Evolutionary conservation across 2,113 vertebrate genomes (phyloP).

Genomic region (Atractosteus spatula): DNA sequence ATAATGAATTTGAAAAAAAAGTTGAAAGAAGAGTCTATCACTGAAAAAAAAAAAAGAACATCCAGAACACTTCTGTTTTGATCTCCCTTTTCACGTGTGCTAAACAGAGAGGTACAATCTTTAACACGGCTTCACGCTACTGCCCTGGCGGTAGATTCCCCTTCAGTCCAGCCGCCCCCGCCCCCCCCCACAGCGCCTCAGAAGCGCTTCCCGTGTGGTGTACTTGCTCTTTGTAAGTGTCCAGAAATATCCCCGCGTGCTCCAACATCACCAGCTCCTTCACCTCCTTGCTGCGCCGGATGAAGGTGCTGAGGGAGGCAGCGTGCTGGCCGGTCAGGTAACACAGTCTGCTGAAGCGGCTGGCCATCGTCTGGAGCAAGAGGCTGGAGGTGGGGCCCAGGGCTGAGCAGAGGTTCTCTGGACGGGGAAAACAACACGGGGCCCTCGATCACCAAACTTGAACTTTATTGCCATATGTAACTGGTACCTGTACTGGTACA

Average conservation of each 20-base stretch:
- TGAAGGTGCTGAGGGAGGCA: conserved; percentile 80
- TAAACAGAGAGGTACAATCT: no score
- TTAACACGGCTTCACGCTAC: no score
- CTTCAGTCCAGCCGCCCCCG: neutral
- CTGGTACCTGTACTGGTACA: no score
- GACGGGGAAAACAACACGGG: conserved; percentile 15
- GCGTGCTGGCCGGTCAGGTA: conserved; percentile 91
- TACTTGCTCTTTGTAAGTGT: conserved; percentile 84
- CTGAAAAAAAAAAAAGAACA: no score
- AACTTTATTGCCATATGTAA: no score
- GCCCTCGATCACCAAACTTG: no score
- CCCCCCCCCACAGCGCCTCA: neutral
- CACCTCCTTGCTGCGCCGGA: conserved; percentile 75
- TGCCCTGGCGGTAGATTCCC: no score
- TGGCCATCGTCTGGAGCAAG: conserved; percentile 79
- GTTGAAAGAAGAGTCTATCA: no score
- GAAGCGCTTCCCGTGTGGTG: conserved; percentile 24
- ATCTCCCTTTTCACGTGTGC: no score
- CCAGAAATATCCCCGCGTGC: conserved; percentile 80
- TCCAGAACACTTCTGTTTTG: no score
- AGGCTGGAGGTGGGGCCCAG: conserved; percentile 60
- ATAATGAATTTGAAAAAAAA: no score
- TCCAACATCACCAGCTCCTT: conserved; percentile 82
- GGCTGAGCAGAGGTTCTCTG: conserved; percentile 78
- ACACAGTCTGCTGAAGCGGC: conserved; percentile 80